These are phyloP conservation scores for Maniola jurtina DNA, from an alignment of 1,140 invertebrate species.

Conservation along the genomic window DNA sequence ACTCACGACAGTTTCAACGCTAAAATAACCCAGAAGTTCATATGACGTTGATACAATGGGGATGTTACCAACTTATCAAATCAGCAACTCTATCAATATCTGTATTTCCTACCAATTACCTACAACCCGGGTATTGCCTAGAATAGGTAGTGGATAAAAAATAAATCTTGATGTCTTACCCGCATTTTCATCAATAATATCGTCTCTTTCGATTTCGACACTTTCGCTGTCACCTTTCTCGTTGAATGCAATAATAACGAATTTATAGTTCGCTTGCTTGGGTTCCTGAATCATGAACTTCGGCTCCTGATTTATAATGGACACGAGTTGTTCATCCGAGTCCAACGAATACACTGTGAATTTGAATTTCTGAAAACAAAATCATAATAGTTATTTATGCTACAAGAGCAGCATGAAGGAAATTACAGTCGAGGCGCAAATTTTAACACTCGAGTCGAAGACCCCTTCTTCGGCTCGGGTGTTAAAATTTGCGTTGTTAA, in stretches of 20 bases:
- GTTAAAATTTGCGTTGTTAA: too few species aligned
- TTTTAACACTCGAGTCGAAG: too few species aligned
- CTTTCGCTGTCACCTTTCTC: constrained; percentile 61
- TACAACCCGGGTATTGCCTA: too few species aligned
- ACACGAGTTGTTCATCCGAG: constrained; percentile 46
- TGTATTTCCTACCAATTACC: too few species aligned
- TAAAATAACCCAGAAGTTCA: too few species aligned
- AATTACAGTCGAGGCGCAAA: too few species aligned
- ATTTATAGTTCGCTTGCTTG: constrained; percentile 55
- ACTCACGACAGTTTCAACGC: too few species aligned
- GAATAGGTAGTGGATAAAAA: background rate
- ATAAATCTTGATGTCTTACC: constrained; percentile 21
- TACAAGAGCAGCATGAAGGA: background rate
- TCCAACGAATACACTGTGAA: constrained; percentile 47
- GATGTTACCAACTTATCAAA: too few species aligned
- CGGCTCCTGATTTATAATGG: constrained; percentile 59
- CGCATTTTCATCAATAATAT: constrained; percentile 46
- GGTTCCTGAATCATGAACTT: constrained; percentile 61
- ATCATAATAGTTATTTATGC: background rate
- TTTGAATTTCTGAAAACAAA: constrained; percentile 63
- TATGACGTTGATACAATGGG: too few species aligned
- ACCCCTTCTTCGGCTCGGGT: too few species aligned
- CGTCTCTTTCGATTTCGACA: constrained; percentile 57
- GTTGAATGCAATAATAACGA: constrained; percentile 60
- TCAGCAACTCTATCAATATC: too few species aligned